Base-by-base conservation (phyloP, 1,140 invertebrate species). In the Chymomyza costata region DNA sequence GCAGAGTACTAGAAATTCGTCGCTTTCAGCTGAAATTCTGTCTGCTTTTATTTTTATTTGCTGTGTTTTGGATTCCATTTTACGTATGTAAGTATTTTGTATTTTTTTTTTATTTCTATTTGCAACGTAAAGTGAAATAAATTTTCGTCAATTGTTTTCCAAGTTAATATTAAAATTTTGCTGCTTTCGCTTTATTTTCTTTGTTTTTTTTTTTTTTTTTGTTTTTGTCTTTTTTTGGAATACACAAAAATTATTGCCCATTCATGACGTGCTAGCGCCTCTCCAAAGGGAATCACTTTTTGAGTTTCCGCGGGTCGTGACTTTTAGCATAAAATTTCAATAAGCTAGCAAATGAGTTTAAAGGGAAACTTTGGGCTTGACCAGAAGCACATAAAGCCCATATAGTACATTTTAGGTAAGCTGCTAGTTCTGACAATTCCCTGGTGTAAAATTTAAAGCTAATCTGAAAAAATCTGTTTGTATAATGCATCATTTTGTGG, bases 401-500 rank as follows among this genome's bases (percentile, higher is more conserved):
- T 28, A 30, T 13, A 13, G n/a, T 25, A 16, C 37, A 14, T 17
- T 25, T 18, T 57, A 14, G 19, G 11, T 6, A 3, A 25, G 21
- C 21, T 16, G 15, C 21, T 46, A 18, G 5, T 41, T 13, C 3
- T 41, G n/a, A 19, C 15, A 43, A 52, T 52, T 64, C 61, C 61
- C 56, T 46, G 14, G 35, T 46, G 61, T 44, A 38, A 50, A 50
- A 61, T 61, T 56, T 50, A 15, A 19, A 61, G 58, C 58, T 54
- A 64, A 55, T 64, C 45, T 21, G 41, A 8, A 3, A 3, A 25
- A 8, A 16, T 35, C 55, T 55, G 40, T 28, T 38, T 31, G 60
- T 34, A 80, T 80, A 78, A 78, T 78, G 64, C 58, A 73, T 78
- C 73, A 78, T 80, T 65, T 73, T 80, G 73, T 67, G 73, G 73